Conservation (phyloP, 2,797 vertebrate species). For the Sebastes hubbsi region DNA sequence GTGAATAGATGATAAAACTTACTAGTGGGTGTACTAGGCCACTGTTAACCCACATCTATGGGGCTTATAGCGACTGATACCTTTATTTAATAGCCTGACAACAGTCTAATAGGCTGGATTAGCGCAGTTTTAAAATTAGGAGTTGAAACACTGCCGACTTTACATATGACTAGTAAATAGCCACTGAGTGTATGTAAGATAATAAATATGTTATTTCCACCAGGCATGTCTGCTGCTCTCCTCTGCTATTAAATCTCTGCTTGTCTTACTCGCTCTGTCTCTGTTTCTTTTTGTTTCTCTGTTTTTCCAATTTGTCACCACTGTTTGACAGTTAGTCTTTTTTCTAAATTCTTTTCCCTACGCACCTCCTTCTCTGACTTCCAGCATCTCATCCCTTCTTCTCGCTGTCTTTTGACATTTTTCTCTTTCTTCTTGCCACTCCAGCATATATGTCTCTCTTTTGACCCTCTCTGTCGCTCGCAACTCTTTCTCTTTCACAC, state of each 20-base stretch:
- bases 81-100: too few species aligned
- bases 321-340: slow-evolving; percentile 1
- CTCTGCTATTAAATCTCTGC: neutral
- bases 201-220: neutral
- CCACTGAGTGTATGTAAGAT: neutral
- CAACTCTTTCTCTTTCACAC: neutral
- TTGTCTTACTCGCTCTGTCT: neutral
- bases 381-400: neutral
- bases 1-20: too few species aligned
- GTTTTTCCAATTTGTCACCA: neutral
- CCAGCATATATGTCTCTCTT: neutral
- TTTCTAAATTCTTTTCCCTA: neutral
- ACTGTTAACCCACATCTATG: too few species aligned
- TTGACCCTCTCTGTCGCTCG: neutral
- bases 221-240: neutral
- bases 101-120: too few species aligned
- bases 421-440: neutral
- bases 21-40: too few species aligned
- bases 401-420: neutral
- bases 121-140: neutral
- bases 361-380: neutral
- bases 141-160: neutral
- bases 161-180: neutral
- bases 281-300: slow-evolving; percentile 1
- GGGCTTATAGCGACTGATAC: too few species aligned